phyloP scores from a whole-genome alignment of 2,888 invertebrate genomes.

The Spisula subtruncata region DNA sequence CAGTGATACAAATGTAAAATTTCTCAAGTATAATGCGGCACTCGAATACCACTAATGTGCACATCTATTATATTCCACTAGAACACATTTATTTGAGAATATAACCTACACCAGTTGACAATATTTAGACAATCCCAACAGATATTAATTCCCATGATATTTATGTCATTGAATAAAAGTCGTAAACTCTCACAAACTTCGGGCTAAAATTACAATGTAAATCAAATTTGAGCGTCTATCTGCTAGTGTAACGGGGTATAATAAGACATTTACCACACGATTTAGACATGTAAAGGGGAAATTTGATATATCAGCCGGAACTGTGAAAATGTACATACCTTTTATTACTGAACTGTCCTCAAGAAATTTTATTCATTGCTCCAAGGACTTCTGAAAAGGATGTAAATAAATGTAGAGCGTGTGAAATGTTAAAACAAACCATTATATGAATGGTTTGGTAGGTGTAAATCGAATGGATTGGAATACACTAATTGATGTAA shows the following conservation, averaged over 20 bases:
- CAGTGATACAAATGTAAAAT: not conserved
- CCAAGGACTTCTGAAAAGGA: not conserved
- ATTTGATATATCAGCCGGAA: not conserved
- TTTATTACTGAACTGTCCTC: too few species aligned
- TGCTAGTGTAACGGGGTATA: not conserved
- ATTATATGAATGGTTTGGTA: too few species aligned
- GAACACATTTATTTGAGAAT: slow-evolving; percentile 3
- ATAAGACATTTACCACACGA: slow-evolving; percentile 5
- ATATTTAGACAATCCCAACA: not conserved
- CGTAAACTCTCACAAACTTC: slow-evolving; percentile 1
- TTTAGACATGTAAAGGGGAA: not conserved
- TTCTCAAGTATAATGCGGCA: not conserved
- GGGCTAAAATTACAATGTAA: slow-evolving; percentile 13
- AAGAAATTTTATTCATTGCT: too few species aligned
- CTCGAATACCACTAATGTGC: not conserved
- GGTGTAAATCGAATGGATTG: too few species aligned
- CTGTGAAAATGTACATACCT: not conserved
- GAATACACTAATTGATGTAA: too few species aligned
- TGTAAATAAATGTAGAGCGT: not conserved
- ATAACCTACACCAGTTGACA: slow-evolving; percentile 16
- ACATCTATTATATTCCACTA: not conserved
- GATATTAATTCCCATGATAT: not conserved
- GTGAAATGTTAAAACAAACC: not conserved
- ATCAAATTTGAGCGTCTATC: slow-evolving; percentile 18
- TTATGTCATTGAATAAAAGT: slow-evolving; percentile 12